phyloP scores from a whole-genome alignment of 2,113 vertebrate species.

The Cairina moschata region DNA sequence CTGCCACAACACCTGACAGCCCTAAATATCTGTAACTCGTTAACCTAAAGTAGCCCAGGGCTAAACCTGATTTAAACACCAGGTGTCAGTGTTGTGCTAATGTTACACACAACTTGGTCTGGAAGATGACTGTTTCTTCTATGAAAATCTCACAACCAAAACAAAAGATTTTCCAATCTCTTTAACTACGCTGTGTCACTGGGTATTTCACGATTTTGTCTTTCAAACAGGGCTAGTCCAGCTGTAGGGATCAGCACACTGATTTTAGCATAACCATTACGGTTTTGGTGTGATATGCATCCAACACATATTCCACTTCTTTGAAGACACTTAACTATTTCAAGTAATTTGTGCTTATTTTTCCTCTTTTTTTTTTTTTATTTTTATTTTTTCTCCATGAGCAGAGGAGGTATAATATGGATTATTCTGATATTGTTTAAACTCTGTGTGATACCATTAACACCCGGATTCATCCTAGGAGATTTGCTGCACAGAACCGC shows the following conservation, averaged over 20 bases:
- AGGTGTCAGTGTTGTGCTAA: constrained; percentile 82
- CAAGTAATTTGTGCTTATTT: background rate
- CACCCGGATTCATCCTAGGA: accelerated
- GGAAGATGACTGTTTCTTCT: background rate
- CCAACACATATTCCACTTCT: background rate
- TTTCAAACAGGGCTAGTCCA: background rate
- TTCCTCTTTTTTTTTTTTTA: background rate
- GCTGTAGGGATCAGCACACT: background rate
- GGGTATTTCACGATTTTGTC: background rate
- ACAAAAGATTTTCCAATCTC: background rate
- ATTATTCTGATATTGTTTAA: background rate
- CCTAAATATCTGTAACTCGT: background rate
- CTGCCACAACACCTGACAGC: background rate
- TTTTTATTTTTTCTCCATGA: background rate
- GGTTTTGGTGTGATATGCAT: background rate
- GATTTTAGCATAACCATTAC: background rate
- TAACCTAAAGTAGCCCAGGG: background rate
- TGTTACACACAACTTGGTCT: constrained; percentile 22
- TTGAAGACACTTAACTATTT: background rate
- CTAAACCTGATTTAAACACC: constrained; percentile 56
- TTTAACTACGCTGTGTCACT: background rate
- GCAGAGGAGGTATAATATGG: background rate
- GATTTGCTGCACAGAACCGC: background rate
- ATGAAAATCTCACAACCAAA: background rate
- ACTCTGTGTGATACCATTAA: background rate